Evolutionary conservation across 2,113 vertebrate genomes (phyloP), one percentile per base, ranked within the genome.

Genomic region (Chelonoidis abingdonii): DNA sequence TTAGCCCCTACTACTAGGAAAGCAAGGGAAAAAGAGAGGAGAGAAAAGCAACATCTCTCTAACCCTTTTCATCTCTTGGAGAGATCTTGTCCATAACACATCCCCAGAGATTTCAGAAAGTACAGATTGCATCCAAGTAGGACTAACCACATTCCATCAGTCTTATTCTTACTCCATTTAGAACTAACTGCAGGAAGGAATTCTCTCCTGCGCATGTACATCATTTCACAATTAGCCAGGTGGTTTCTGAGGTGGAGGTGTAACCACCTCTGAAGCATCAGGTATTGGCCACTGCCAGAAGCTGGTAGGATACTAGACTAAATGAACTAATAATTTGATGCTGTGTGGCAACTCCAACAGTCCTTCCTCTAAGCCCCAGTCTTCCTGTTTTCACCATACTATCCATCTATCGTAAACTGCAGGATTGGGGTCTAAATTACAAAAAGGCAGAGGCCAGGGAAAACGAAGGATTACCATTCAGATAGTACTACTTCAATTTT

Each of bases 321-420:
- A 19, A 72, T 72, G 21, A 72, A 91, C 25, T 2, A 1, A n/a
- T 44, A 0, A 0, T 0, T 0, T 19, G 50, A 86, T 72, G 65
- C 25, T 56, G 24, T 9, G 88, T 17, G 72, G 35, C 56, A 89
- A 31, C 38, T 84, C n/a, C 52, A 57, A 41, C 65, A 75, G 50
- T 6, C 13, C n/a, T 88, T 57, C 84, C 53, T 56, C 29, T 87
- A 62, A 91, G 47, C 21, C 53, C 29, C 22, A 49, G 10, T 14
- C 0, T 0, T 59, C 29, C 7, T 65, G 56, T 54, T 93, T 54
- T 62, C 22, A 85, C 10, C 21, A 49, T 10, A 76, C 29, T 0
- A 44, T 24, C 11, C 1, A 47, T 44, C 5, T 21, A 29, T 12
- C 8, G 2, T 29, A 57, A 84, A 84, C 8, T 44, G 0, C 53